A percentile compares a stretch with the other conserved stretches of the same genome.
phyloP scores from a whole-genome alignment of 2,113 vertebrate genomes.

The Oncorhynchus masou region DNA sequence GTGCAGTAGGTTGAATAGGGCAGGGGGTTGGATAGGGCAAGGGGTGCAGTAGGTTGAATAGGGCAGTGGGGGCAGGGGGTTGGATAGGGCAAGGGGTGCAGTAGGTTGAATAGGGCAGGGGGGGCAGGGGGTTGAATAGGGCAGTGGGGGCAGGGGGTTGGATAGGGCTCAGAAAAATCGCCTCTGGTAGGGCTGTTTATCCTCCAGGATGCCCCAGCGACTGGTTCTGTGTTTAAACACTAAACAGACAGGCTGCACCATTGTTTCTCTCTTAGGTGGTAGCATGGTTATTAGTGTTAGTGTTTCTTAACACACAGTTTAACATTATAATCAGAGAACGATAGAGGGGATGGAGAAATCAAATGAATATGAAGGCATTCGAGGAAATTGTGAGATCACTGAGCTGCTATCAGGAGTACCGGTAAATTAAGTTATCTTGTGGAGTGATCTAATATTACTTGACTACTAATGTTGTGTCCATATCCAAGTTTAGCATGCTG shows the following conservation, averaged over 20 bases:
- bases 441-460: too few species aligned
- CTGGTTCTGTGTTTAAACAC: conserved; percentile 33
- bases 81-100: too few species aligned
- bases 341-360: conserved; percentile 9
- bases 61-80: too few species aligned
- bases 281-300: conserved; percentile 16
- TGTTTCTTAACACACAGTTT: conserved; percentile 35
- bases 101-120: background rate
- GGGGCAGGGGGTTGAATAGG: background rate
- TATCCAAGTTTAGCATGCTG: background rate
- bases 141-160: background rate
- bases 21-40: background rate
- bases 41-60: too few species aligned
- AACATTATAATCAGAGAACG: conserved; percentile 14
- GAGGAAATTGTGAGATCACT: background rate
- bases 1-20: background rate
- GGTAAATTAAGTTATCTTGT: too few species aligned
- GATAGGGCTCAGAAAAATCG: conserved; percentile 25
- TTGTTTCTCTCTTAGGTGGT: conserved; percentile 39
- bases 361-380: background rate
- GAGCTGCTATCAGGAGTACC: background rate
- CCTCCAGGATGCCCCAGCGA: conserved; percentile 43
- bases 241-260: conserved; percentile 35
- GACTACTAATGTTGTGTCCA: background rate
- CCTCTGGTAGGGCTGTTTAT: conserved; percentile 36